Conservation (phyloP, 1,140 invertebrate species). For the Maniola jurtina region DNA sequence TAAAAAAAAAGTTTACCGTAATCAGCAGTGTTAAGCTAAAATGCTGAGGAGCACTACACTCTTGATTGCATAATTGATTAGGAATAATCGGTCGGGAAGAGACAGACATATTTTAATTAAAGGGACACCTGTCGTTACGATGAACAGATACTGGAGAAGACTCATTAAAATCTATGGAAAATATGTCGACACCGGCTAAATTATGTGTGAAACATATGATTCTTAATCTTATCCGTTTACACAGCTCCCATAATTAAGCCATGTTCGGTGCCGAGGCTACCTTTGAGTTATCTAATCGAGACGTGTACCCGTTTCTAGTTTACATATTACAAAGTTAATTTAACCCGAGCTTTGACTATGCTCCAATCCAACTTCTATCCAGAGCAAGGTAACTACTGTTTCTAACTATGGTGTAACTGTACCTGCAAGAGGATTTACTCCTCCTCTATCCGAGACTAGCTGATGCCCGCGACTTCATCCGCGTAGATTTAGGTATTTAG, state of each 20-base stretch:
- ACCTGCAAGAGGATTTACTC: background rate
- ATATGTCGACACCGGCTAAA: background rate
- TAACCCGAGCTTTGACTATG: background rate
- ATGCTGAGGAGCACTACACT: no score
- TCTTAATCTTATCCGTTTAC: background rate
- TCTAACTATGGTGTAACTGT: background rate
- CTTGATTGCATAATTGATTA: no score
- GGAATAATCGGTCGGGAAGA: no score
- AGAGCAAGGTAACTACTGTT: background rate
- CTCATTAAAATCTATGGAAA: background rate
- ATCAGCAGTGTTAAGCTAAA: no score
- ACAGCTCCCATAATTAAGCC: background rate
- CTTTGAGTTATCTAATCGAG: background rate
- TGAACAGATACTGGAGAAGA: background rate
- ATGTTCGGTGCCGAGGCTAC: background rate
- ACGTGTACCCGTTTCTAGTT: background rate
- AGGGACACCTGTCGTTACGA: background rate
- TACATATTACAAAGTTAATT: slow-evolving; percentile 3
- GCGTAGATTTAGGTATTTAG: no score
- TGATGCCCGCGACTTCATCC: no score
- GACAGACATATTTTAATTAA: background rate
- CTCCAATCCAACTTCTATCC: background rate
- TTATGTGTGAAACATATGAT: background rate
- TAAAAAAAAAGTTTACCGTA: no score
- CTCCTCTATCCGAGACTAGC: no score